phyloP scores from a whole-genome alignment of 2,113 vertebrate species.

The Felis chaus region DNA sequence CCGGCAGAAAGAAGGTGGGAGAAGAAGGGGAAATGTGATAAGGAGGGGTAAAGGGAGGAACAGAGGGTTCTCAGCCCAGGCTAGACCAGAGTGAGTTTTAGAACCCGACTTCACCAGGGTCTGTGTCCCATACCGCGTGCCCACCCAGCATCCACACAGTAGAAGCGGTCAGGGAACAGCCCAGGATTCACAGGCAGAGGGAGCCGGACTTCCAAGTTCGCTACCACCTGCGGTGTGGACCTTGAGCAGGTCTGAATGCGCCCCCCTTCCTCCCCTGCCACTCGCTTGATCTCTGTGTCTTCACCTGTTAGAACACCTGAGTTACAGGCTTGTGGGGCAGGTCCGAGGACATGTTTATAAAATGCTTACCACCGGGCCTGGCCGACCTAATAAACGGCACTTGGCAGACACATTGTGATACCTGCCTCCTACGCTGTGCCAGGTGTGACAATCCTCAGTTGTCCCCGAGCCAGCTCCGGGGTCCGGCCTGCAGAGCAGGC shows the following conservation, averaged over 20 bases:
- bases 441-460: accelerated
- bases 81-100: not conserved
- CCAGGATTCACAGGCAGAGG: not conserved
- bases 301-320: not conserved
- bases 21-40: not conserved
- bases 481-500: not conserved
- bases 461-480: not conserved
- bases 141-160: not conserved
- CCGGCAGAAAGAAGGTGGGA: not conserved
- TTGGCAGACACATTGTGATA: not conserved
- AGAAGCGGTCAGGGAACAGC: not conserved
- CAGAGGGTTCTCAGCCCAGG: not conserved
- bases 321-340: not conserved
- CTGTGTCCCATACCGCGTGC: accelerated
- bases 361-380: not conserved
- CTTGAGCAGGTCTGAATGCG: not conserved
- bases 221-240: not conserved
- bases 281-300: not conserved
- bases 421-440: accelerated
- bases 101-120: not conserved
- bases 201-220: not conserved
- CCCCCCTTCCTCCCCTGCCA: too few species aligned
- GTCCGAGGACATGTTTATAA: not conserved
- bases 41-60: not conserved
- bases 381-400: not conserved